Base-by-base conservation (phyloP, 2,888 invertebrate genomes). In the Tryphoninae sp. region DNA sequence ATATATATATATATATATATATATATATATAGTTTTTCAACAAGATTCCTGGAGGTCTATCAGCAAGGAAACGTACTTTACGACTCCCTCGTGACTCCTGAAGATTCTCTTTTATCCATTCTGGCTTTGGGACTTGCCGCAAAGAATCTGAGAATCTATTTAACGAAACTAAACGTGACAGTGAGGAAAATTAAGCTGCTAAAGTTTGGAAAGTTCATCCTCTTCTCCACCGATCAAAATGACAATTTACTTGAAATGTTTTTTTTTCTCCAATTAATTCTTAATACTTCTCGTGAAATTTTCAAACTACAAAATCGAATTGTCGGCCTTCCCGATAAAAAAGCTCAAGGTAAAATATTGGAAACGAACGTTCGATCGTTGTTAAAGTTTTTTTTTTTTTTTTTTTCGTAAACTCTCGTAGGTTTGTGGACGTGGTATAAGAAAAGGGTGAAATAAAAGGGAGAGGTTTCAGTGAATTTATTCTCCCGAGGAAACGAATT, bases 401-500 rank as follows among this genome's bases (percentile, higher is more conserved):
- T 19, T 19, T 26, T 68, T 68, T n/a, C 51, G 51, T 13, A 16
- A 68, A 33, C 16, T 33, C 26, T 62, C 23, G 22, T 40, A 53
- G 16, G 33, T 33, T 33, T 33, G 6, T 6, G 2, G 19, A 59
- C 42, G n/a, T 40, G 55, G 59, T 3, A 13, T 22, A 22, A 45
- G 55, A 22, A 22, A 61, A 7, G 11, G 45, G 22, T 51, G 58
- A 53, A 67, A 78, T 40, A 74, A n/a, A 0, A 40, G 7, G 49
- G 65, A 61, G 61, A 67, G 23, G 22, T 7, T 16, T 7, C 33
- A 13, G 13, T 40, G 62, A 73, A 73, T 73, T 62, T 62, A 64
- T 73, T 74, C 74, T 4, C 19, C 19, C 55, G 55, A 58, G 64
- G 65, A 74, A 58, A 74, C 42, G 53, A 74, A 65, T 74, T 74